Evolutionary conservation across 1,140 invertebrate species (phyloP).

Genomic region (Tribolium madens): DNA sequence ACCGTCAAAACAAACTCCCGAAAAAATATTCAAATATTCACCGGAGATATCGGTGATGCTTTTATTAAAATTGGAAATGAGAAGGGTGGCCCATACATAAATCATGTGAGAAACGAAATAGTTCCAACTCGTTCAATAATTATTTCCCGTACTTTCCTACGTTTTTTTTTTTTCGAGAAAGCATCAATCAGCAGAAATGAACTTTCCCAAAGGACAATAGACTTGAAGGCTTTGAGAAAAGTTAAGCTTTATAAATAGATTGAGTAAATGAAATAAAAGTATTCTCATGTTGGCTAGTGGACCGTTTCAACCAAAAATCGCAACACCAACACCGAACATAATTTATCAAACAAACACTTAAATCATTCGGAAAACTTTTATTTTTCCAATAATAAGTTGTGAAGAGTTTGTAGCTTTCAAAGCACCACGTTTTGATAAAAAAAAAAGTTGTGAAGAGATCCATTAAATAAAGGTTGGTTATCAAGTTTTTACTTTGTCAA

Average conservation of each 20-base stretch:
- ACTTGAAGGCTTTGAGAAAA: neutral
- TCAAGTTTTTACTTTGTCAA: too few relatives aligned
- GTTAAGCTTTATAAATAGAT: constrained; percentile 25
- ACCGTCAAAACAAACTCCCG: neutral
- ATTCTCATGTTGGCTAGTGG: constrained; percentile 26
- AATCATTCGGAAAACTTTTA: constrained; percentile 19
- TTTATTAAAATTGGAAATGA: constrained; percentile 19
- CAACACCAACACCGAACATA: constrained; percentile 11
- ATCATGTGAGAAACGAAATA: neutral
- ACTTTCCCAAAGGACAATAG: neutral
- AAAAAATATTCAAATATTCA: neutral
- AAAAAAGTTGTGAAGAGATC: neutral
- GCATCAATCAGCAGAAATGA: neutral
- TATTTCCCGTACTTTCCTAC: neutral
- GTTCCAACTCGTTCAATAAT: neutral
- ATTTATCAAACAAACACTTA: constrained; percentile 21
- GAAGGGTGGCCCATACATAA: constrained; percentile 10
- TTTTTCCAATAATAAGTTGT: constrained; percentile 20
- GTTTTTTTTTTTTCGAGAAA: neutral
- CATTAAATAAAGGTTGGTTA: neutral
- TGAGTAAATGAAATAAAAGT: constrained; percentile 36
- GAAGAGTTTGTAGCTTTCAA: neutral
- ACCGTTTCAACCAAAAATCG: constrained; percentile 10
- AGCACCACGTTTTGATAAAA: neutral
- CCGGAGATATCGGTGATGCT: neutral